Conservation (phyloP, 2,888 invertebrate species). For the Conchocele bisecta region DNA sequence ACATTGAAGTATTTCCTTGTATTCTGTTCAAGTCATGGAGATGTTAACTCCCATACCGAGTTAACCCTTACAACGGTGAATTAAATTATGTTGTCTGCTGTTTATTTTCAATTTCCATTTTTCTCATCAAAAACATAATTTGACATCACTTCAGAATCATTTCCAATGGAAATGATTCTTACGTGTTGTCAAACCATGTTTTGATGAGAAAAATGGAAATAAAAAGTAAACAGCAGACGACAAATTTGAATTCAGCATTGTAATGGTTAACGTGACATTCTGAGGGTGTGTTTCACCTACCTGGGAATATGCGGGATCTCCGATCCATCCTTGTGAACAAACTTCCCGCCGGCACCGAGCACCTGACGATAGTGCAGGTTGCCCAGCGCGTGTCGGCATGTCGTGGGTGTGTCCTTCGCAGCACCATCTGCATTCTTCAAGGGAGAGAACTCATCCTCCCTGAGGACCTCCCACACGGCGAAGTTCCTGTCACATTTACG, state of each 20-base stretch:
- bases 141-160: too few species aligned
- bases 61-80: too few species aligned
- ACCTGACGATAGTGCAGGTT: slow-evolving; percentile 87
- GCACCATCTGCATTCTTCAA: slow-evolving; percentile 95
- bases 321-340: slow-evolving; percentile 84
- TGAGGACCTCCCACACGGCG: slow-evolving; percentile 93
- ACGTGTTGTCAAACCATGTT: too few species aligned
- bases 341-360: slow-evolving; percentile 90
- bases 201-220: too few species aligned
- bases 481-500: slow-evolving; percentile 84
- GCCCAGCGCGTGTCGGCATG: slow-evolving; percentile 90
- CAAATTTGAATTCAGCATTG: too few species aligned
- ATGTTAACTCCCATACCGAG: neutral
- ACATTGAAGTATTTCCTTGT: neutral
- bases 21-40: neutral
- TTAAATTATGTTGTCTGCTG: too few species aligned
- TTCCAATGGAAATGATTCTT: too few species aligned
- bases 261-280: neutral
- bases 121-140: too few species aligned
- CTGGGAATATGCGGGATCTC: slow-evolving; percentile 83
- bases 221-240: too few species aligned
- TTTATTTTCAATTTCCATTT: too few species aligned
- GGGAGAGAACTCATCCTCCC: slow-evolving; percentile 97
- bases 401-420: slow-evolving; percentile 95
- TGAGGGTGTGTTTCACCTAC: slow-evolving; percentile 56